Base-by-base conservation (phyloP, 2,113 vertebrate genomes). In the Eleginops maclovinus region DNA sequence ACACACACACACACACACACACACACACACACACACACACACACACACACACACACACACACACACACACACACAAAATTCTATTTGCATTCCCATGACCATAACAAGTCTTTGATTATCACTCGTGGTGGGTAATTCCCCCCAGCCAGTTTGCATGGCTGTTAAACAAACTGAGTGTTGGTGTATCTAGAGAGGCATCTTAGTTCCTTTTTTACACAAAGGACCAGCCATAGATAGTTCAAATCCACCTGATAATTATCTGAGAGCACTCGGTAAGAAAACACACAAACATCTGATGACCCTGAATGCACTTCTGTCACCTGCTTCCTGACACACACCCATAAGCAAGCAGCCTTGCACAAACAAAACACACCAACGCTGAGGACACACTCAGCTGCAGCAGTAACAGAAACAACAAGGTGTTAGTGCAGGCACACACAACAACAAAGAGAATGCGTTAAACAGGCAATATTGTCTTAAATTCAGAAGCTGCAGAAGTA, bases 31-130 rank as follows among this genome's bases (percentile, higher is more conserved):
- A 63, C 62, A 19, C 6, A 24, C 72, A 28, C 64, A 50, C 59
- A 65, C 63, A 41, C 50, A 63, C 53, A 53, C 44, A 58, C 67
- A 22, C 46, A 26, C 58, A 17, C 67, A 46, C 40, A 54, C 47
- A 64, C 49, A 40, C 58, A 51, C 62, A 61, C 17, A 36, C 24
- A 41, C 56, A 72, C 64, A 87, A 53, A 71, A 59, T 82, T 65
- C 15, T 87, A 89, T 91, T 93, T 91, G 90, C 88, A 89, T 91
- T 90, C 84, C 81, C 85, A 90, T 89, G 88, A 90, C 87, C 83
- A 92, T 88, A 90, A 90, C 84, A 83, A 89, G 75, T 61, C 79
- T 91, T 90, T 90, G 91, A 89, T 92, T 87, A 89, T 92, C 81
- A 82, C 79, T 85, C 59, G 72, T 80, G 83, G 87, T 87, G 80